phyloP scores from a whole-genome alignment of 2,113 vertebrate species.

The Sakesphorus luctuosus region DNA sequence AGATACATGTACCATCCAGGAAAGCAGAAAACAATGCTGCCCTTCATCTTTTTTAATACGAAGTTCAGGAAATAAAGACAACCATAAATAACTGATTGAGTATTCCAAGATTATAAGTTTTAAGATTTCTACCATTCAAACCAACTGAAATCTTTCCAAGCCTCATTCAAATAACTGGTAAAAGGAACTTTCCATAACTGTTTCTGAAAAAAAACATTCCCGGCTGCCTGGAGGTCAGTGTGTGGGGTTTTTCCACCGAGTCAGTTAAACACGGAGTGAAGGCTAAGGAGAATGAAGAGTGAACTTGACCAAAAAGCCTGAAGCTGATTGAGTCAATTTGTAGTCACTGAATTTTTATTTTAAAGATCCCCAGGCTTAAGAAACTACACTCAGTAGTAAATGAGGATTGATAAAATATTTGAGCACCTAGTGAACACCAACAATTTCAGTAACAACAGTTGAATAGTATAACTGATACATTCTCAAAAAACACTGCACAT shows the following conservation, averaged over 20 bases:
- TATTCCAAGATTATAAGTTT: not conserved
- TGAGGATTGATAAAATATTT: not conserved
- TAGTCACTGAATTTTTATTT: not conserved
- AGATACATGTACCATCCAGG: not conserved
- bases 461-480: not conserved
- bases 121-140: not conserved
- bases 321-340: not conserved
- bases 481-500: not conserved
- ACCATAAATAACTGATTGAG: not conserved
- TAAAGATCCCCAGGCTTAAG: not conserved
- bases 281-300: not conserved
- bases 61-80: not conserved
- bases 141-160: not conserved
- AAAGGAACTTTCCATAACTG: not conserved
- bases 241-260: not conserved
- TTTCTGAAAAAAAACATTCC: not conserved
- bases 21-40: not conserved
- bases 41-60: not conserved
- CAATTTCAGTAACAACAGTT: not conserved
- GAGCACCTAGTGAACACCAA: not conserved
- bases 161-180: not conserved
- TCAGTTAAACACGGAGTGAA: not conserved
- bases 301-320: not conserved
- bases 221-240: not conserved
- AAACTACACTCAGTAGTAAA: not conserved